Evolutionary conservation across 2,797 vertebrate genomes (phyloP).

Genomic region (Microcaecilia unicolor): DNA sequence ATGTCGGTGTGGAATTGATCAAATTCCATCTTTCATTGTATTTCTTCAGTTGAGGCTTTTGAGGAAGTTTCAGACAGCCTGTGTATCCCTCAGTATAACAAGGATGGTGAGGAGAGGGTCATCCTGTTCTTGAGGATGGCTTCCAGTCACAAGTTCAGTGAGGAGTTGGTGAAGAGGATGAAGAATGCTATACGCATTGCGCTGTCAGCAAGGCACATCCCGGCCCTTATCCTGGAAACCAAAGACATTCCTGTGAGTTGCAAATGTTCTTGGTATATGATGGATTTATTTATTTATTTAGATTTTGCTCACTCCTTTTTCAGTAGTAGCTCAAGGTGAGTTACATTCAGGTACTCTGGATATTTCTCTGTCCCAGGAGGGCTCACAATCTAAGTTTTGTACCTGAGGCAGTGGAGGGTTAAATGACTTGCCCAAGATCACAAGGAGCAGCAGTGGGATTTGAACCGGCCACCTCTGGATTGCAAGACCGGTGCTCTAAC

Average conservation of each 20-base stretch:
- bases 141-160: slow-evolving; percentile 52
- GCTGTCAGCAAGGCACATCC: slow-evolving; percentile 82
- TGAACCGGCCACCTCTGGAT: too few species aligned
- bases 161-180: slow-evolving; percentile 64
- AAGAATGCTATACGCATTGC: slow-evolving; percentile 68
- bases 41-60: slow-evolving; percentile 85
- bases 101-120: slow-evolving; percentile 81
- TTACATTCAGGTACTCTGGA: too few species aligned
- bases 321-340: too few species aligned
- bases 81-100: slow-evolving; percentile 86
- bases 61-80: slow-evolving; percentile 89
- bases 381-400: too few species aligned
- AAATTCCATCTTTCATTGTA: too few species aligned
- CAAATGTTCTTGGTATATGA: slow-evolving; percentile 15
- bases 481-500: too few species aligned
- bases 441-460: too few species aligned
- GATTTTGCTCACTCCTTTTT: too few species aligned
- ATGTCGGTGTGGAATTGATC: rapidly evolving
- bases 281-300: too few species aligned
- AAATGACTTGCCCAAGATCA: too few species aligned
- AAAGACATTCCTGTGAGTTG: slow-evolving; percentile 86
- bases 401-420: too few species aligned
- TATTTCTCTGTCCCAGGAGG: too few species aligned
- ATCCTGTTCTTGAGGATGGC: slow-evolving; percentile 91
- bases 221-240: slow-evolving; percentile 83